Evolutionary conservation across 2,888 invertebrate genomes (phyloP).

Genomic region (Xanthia icteritia): DNA sequence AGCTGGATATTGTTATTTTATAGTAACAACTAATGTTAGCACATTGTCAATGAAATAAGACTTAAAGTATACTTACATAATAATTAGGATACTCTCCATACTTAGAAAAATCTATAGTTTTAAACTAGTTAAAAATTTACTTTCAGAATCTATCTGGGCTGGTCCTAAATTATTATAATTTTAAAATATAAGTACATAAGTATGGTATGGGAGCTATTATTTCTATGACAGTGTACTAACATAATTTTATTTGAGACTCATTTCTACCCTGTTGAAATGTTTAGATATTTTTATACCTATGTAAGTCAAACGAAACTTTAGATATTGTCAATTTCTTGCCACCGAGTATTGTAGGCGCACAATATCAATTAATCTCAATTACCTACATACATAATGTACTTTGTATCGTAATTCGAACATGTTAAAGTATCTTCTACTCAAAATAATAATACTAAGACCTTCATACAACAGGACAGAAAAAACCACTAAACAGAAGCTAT

Average conservation of each 20-base stretch:
- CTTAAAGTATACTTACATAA: background rate
- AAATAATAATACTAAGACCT: constrained; percentile 13
- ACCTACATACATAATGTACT: constrained; percentile 42
- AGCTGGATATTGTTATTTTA: constrained; percentile 37
- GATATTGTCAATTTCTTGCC: constrained; percentile 70
- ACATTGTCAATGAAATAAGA: constrained; percentile 41
- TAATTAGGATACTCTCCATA: constrained; percentile 10
- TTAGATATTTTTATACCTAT: constrained; percentile 59
- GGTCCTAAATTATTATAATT: constrained; percentile 43
- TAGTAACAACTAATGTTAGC: constrained; percentile 19
- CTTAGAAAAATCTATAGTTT: constrained; percentile 17
- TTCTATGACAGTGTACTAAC: constrained; percentile 44
- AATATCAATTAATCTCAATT: constrained; percentile 65
- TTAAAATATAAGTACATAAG: constrained; percentile 6
- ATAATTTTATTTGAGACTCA: constrained; percentile 36
- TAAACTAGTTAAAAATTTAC: constrained; percentile 3
- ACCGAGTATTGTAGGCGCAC: constrained; percentile 54
- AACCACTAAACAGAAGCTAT: background rate
- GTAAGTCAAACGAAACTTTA: constrained; percentile 46
- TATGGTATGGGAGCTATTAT: constrained; percentile 9
- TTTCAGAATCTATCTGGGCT: constrained; percentile 50
- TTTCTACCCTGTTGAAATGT: constrained; percentile 46
- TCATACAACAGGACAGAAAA: background rate
- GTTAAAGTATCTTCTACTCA: constrained; percentile 14
- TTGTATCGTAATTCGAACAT: constrained; percentile 22